Evolutionary conservation across 2,888 invertebrate species (phyloP), one percentile per base, ranked within the genome.

Genomic region (Galerucella nymphaeae): DNA sequence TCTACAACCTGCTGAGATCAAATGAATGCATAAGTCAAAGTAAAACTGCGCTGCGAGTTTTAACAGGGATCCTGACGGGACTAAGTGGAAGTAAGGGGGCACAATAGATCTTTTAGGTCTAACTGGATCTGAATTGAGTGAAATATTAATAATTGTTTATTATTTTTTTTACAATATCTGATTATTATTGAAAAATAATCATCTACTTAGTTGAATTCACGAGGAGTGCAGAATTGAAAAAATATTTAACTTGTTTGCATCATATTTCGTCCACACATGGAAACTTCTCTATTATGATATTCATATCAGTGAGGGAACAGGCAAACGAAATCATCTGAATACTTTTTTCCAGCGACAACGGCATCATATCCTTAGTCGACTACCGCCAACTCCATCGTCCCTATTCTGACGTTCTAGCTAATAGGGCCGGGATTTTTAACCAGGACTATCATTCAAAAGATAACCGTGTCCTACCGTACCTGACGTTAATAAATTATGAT

Each of bases 361-460:
- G 57, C 64, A 70, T 70, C 53, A 59, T n/a, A n/a, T 50, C 70
- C 38, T 70, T 57, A 64, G 55, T 38, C 59, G 59, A 38, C 30
- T 59, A 68, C 66, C 69, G 64, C 61, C 66, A 75, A 72, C 79
- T 71, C 61, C 66, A 76, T 72, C 79, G 69, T 42, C 80, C 79
- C 79, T 82, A 78, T 80, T 80, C 80, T 83, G 83, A 84, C 82
- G 83, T 82, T 64, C 45, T 63, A 45, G 55, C 70, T 63, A 70
- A 70, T 70, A 70, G 57, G 42, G 20, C 80, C 80, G 80, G 82
- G 81, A 84, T 84, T 84, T 83, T 83, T 84, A 84, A 84, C 83
- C 83, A 83, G 83, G 82, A 82, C 80, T 83, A 84, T 84, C 84
- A 83, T 83, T 84, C 84, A 84, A 82, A 81, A 83, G 83, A 84